Evolutionary conservation across 2,113 vertebrate species (phyloP), one percentile per base, ranked within the genome.

Genomic region (Scomber colias): DNA sequence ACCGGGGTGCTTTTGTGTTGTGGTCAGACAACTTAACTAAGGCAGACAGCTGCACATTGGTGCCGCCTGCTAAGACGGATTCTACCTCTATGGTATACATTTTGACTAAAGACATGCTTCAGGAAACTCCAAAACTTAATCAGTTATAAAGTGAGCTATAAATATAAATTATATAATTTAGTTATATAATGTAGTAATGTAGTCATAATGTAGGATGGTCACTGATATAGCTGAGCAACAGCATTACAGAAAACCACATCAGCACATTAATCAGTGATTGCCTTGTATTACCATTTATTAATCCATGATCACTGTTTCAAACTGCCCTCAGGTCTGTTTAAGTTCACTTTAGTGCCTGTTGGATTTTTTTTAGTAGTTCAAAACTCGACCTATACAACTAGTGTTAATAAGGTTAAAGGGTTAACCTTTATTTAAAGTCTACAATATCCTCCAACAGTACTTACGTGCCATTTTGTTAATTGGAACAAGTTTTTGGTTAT

Each of bases 1-100:
- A 53, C 57, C 56, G 40, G 79, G 79, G 54, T 5, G 71, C 49
- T 59, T 46, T 82, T 88, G 72, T 89, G 73, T 81, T 90, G 89
- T 81, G 81, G 92, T 89, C 65, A 77, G 61, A 69, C 75, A 71
- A 67, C 68, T 89, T 45, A 73, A 75, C 35, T 64, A 11, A 56
- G 76, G 59, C 82, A 59, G 81, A 82, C 78, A 63, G 60, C 68
- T 11, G 60, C 62, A 66, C 14, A 57, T 45, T 48, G 11, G 48
- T 27, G 31, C 53, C 30, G 11, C 54, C 54, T 59, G 61, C 61
- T 21, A 16, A 24, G 46, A 27, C 44, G 54, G 60, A 7, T 4
- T 57, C n/a, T 21, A 11, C 56, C 40, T 60, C 17, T 17, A 1
- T n/a, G 5, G 56, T 17, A 54, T 13, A 49, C 31, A 35, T 56